Base-by-base conservation (phyloP, 1,140 invertebrate species). In the Sinella curviseta region DNA sequence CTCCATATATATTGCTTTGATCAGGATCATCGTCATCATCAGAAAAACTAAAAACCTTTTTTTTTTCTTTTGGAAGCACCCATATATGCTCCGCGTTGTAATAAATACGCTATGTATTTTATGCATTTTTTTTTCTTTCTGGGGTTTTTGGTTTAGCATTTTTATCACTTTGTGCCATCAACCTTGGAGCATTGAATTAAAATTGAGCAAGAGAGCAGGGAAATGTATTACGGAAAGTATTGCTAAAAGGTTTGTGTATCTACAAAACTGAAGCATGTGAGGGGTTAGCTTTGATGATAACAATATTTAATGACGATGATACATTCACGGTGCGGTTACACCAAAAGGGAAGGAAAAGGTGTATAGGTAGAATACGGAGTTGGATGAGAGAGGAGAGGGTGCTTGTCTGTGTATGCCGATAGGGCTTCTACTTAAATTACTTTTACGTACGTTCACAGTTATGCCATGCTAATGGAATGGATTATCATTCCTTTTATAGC, bases 171-270 rank as follows among this genome's bases (percentile, higher is more conserved):
- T 70, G 26, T 14, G 30, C 65, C 65, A 70, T 70, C 65, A 70
- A 70, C 65, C 65, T 70, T 70, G 65, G 65, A 70, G 65, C 65
- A 70, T 70, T 70, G 30, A 70, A 70, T 70, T 70, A 70, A 70
- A 65, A 26, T 26, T 65, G 57, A 26, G 57, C 4, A 26, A 26
- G 4, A 12, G 28, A 33, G 4, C 55, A 60, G 65, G 65, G 65
- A 70, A 33, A 30, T 33, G 12, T 70, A 70, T 70, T 30, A 12
- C 55, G 65, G 31, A 70, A 4, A 24, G 28, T 70, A n/a, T 16
- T 60, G 57, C 8, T 26, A 60, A 26, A n/a, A n/a, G n/a, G n/a
- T n/a, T n/a, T n/a, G n/a, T n/a, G n/a, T n/a, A n/a, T n/a, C n/a
- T n/a, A n/a, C n/a, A n/a, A n/a, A n/a, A n/a, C n/a, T n/a, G n/a